Percentiles rank a stretch among this genome's conserved stretches.
phyloP scores from a whole-genome alignment of 2,113 vertebrate species.

The Microtus oregoni region DNA sequence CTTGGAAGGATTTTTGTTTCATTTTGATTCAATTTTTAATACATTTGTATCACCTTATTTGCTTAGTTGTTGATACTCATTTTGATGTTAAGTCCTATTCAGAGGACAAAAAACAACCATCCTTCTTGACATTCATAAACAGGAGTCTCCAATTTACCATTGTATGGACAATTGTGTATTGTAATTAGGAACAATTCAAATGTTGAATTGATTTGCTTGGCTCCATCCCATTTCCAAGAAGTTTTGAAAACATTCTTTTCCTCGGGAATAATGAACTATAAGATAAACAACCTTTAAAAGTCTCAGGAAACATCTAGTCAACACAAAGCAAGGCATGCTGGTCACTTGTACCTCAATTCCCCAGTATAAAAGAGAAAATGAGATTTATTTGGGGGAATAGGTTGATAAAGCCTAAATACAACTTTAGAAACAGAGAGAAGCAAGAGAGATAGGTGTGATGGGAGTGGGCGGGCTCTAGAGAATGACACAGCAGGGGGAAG shows the following conservation, averaged over 20 bases:
- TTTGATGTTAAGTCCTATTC: not conserved
- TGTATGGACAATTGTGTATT: not conserved
- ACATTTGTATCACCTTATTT: constrained; percentile 4
- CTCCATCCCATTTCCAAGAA: not conserved
- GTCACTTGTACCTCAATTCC: not conserved
- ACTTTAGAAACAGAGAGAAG: not conserved
- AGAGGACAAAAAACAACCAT: not conserved
- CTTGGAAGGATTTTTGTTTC: not conserved
- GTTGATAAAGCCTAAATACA: constrained; percentile 43
- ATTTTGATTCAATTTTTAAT: constrained; percentile 12
- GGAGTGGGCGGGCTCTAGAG: not conserved
- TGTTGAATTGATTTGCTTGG: not conserved
- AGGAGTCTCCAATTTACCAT: not conserved
- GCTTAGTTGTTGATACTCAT: not conserved
- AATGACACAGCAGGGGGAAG: not conserved
- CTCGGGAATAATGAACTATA: not conserved
- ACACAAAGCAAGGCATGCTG: not conserved
- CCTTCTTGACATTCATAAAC: not conserved
- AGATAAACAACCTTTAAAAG: constrained; percentile 40
- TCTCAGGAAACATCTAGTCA: not conserved
- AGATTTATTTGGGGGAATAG: not conserved
- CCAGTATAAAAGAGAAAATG: not conserved
- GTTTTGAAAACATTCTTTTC: constrained; percentile 25
- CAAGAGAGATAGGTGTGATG: not conserved
- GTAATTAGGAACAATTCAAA: not conserved